Evolutionary conservation across 2,888 invertebrate species (phyloP), one percentile per base, ranked within the genome.

Genomic region (Tenthredo mesomela): DNA sequence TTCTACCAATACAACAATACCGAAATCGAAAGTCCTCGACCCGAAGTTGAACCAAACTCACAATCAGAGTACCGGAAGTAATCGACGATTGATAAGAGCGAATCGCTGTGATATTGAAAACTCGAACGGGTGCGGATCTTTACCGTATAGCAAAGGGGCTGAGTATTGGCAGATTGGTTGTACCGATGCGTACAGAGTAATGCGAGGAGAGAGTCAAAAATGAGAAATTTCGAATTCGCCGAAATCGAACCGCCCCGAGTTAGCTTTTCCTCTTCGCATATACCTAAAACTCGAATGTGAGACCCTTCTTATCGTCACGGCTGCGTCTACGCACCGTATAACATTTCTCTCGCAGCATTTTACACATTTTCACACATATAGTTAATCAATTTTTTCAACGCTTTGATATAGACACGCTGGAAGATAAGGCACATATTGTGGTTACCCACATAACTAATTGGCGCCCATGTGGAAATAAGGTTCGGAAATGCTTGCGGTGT

Each of bases 371-470:
- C 67, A 29, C 18, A 37, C 6, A 21, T 21, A n/a, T 2, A 71
- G 3, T 43, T 71, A 61, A 40, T 40, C n/a, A 80, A 80, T 58
- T n/a, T 25, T 21, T 61, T n/a, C 37, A 12, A 12, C 21, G 25
- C 78, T 37, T 37, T 61, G 61, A 37, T 58, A 15, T n/a, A 61
- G 7, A 29, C 40, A 71, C 61, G 61, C 10, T 77, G 15, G 21
- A 25, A 37, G 78, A 80, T 80, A 61, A 61, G 78, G 21, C 10
- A 12, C 9, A 58, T 80, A 2, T 80, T 80, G 78, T 15, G 58
- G 78, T 80, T 25, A 80, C 29, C 37, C 78, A 80, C 40, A 21
- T 61, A 80, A 7, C 25, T 80, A 80, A 80, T 80, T 61, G 12
- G 78, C 33, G 54, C 54, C 33, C 43, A 9, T 7, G 50, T n/a